Conservation (phyloP, 2,888 invertebrate genomes). For the Flexamia atlantica region DNA sequence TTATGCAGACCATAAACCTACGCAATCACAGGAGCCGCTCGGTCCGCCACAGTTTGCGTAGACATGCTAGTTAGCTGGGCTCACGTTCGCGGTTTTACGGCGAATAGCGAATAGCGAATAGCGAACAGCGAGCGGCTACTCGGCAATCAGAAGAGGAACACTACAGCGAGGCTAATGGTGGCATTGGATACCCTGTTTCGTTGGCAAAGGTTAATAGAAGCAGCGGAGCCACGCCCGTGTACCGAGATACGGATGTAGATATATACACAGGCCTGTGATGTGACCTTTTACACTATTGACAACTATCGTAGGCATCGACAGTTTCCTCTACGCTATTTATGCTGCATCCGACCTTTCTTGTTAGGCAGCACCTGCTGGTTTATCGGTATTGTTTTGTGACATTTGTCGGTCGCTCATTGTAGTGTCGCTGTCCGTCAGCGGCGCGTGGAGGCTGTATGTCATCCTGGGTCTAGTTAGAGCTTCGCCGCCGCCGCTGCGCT, state of each 20-base stretch:
- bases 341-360: slow-evolving; percentile 56
- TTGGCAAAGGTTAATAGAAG: slow-evolving; percentile 59
- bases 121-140: not conserved
- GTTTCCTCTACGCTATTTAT: slow-evolving; percentile 56
- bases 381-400: slow-evolving; percentile 44
- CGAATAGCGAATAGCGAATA: not conserved
- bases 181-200: slow-evolving; percentile 60
- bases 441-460: slow-evolving; percentile 4
- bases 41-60: not conserved
- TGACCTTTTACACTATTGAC: slow-evolving; percentile 57
- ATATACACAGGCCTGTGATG: slow-evolving; percentile 53
- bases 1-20: not conserved
- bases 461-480: not conserved
- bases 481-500: not conserved
- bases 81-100: not conserved
- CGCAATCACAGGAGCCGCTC: not conserved
- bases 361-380: slow-evolving; percentile 48
- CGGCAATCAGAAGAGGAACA: slow-evolving; percentile 30
- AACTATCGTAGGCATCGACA: slow-evolving; percentile 56
- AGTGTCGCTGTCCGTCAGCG: slow-evolving; percentile 37
- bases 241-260: slow-evolving; percentile 58
- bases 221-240: slow-evolving; percentile 58
- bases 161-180: slow-evolving; percentile 42
- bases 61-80: not conserved
- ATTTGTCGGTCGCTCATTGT: slow-evolving; percentile 5